Evolutionary conservation across 2,797 vertebrate genomes (phyloP), one percentile per base, ranked within the genome.

Genomic region (Siniperca undulata): DNA sequence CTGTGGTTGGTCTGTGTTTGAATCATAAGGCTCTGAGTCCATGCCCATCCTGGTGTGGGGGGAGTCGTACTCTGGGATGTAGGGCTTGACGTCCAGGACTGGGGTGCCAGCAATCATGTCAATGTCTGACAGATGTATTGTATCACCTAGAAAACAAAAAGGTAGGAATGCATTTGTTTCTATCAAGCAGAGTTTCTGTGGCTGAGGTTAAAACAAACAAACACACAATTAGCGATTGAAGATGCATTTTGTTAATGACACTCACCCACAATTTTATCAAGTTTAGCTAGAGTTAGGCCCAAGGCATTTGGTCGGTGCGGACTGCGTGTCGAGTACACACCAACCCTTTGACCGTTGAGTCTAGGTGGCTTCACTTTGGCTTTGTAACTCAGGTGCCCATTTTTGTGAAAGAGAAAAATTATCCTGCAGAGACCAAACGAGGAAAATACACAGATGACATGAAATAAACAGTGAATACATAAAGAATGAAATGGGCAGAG

Each of bases 381-480:
- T 93, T 97, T 98, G 84, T 81, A 95, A 84, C 92, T 97, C 87
- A 96, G 92, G 88, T 96, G 97, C 2, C 97, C 97, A 12, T 98
- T 98, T 93, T 97, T 97, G 85, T 98, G 97, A 91, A 98, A 98
- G 77, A 98, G 90, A 91, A 98, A 98, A 78, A 98, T 95, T 56
- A 98, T 94, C 97, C 97, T 98, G 94, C 3, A 44, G 14, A 76
- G 60, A 87, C 6, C 52, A 78, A 69, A 60, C 2, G 1, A 12
- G 17, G 50, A 61, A 65, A 79, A 77, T 2, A 58, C 10, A 83
- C 38, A 53, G 5, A 64, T 50, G 6, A 59, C 9, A 30, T 42
- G 0, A 69, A 69, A 17, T 20, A 22, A 46, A 71, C 11, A 56
- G 17, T 16, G 7, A 22, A 73, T 20, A 44, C 4, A 56, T 4